Conservation (phyloP, 2,113 vertebrate species). For the Prionailurus bengalensis region DNA sequence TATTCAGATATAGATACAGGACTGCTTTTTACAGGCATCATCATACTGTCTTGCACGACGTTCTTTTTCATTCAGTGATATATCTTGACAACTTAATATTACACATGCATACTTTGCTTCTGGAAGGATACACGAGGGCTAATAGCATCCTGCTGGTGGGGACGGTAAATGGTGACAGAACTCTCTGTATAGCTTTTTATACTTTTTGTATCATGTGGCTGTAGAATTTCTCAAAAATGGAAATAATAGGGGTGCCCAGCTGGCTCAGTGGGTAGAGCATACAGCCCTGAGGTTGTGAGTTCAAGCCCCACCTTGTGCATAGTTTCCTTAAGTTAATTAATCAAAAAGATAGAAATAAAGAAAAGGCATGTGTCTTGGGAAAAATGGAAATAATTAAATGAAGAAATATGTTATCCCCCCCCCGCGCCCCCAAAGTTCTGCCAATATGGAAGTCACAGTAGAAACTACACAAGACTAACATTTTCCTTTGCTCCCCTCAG, state of each 20-base stretch:
- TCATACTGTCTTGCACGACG: neutral
- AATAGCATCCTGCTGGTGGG: neutral
- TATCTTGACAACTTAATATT: neutral
- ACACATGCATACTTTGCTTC: neutral
- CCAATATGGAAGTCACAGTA: neutral
- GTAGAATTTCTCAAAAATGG: neutral
- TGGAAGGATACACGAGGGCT: neutral
- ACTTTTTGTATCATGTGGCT: constrained; percentile 3
- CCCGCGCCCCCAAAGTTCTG: neutral
- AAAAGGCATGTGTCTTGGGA: neutral
- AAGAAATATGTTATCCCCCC: neutral
- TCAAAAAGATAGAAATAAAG: neutral
- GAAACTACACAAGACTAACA: neutral
- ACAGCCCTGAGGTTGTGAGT: neutral
- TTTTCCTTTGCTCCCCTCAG: neutral
- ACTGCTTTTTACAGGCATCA: neutral
- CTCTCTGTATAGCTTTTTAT: neutral
- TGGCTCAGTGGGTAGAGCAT: neutral
- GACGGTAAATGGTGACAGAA: neutral
- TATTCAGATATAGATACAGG: neutral
- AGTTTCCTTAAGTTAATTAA: neutral
- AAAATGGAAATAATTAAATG: neutral
- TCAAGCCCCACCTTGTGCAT: neutral
- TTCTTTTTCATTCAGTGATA: neutral
- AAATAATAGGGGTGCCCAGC: neutral